A percentile compares a stretch with the other conserved stretches of the same genome.
Evolutionary conservation across 2,797 vertebrate genomes (phyloP).

Genomic region (Cynodonichthys magdalenae): DNA sequence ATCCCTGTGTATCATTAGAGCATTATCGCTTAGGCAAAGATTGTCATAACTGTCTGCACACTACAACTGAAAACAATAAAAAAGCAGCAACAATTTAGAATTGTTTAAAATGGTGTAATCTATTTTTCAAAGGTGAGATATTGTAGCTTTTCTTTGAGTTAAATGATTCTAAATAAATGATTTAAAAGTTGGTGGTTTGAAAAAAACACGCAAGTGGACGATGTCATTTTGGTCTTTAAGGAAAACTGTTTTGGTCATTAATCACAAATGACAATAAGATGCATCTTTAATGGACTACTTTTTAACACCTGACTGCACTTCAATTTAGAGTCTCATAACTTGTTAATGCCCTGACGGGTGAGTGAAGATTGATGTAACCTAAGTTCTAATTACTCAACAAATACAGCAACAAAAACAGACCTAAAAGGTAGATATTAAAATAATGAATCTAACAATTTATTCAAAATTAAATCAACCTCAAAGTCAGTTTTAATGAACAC

Average conservation of each 20-base stretch:
- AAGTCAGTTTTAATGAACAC: not conserved
- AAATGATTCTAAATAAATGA: not conserved
- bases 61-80: not conserved
- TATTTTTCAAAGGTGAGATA: not conserved
- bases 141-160: not conserved
- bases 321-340: conserved; percentile 11
- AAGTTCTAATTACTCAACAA: not conserved
- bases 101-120: not conserved
- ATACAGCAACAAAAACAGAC: not conserved
- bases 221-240: not conserved
- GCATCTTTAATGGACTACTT: conserved; percentile 4
- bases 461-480: no score
- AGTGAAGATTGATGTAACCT: not conserved
- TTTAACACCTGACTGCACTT: conserved; percentile 12
- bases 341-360: conserved; percentile 7
- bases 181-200: not conserved
- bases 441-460: not conserved
- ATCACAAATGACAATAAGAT: conserved; percentile 22
- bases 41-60: not conserved
- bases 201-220: conserved; percentile 5
- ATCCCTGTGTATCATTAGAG: conserved; percentile 1
- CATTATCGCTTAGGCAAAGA: not conserved
- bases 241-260: not conserved
- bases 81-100: not conserved
- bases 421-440: not conserved